These are phyloP conservation scores for Sepioteuthis lessoniana DNA, from an alignment of 2,888 invertebrate species.

Conservation along the genomic window DNA sequence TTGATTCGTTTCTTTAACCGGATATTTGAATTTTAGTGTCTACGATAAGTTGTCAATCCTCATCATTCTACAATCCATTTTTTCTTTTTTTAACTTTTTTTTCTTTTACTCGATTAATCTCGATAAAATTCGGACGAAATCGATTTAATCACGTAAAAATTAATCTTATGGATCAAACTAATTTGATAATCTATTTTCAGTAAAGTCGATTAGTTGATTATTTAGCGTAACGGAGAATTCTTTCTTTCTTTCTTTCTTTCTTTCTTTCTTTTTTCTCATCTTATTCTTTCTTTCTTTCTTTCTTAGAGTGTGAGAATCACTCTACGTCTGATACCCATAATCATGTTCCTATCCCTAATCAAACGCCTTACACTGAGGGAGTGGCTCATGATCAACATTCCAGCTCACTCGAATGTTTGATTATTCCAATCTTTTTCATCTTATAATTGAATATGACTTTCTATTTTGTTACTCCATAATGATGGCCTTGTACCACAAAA, in stretches of 20 bases:
- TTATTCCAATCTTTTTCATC: too few relatives aligned
- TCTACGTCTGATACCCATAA: background rate
- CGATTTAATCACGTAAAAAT: background rate
- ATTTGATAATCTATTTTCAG: constrained; percentile 13
- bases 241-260: background rate
- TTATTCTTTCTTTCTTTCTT: background rate
- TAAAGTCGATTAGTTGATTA: background rate
- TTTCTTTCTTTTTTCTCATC: background rate
- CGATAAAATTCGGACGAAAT: background rate
- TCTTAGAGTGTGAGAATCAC: too few relatives aligned
- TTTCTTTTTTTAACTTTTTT: background rate
- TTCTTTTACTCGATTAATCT: background rate
- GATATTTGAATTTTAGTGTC: background rate
- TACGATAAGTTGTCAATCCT: background rate
- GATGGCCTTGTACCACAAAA: too few relatives aligned
- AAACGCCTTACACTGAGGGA: too few relatives aligned
- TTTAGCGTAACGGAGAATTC: background rate
- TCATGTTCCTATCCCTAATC: too few relatives aligned
- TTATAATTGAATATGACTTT: too few relatives aligned
- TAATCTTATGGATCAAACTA: background rate
- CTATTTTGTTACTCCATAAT: too few relatives aligned
- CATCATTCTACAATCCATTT: background rate
- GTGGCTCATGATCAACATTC: too few relatives aligned
- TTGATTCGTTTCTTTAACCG: too few relatives aligned
- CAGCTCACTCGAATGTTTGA: too few relatives aligned